Evolutionary conservation across 2,113 vertebrate genomes (phyloP).

Genomic region (Pterocles burchelli): DNA sequence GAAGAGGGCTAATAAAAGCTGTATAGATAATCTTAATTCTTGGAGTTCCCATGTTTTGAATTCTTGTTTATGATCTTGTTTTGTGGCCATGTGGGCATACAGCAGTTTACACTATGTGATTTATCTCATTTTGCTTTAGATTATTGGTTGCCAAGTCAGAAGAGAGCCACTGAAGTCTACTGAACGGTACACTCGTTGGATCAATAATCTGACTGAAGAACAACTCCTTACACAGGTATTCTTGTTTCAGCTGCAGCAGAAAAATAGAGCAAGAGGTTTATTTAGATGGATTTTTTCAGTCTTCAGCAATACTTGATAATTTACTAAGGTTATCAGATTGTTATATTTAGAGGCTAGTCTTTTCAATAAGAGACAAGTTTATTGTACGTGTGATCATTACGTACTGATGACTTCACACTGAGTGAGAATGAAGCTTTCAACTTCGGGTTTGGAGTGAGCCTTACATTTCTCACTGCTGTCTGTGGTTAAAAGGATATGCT

Average conservation of each 20-base stretch:
- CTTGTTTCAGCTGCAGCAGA: neutral
- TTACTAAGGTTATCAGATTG: neutral
- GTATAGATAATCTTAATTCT: neutral
- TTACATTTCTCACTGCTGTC: neutral
- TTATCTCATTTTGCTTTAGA: conserved; percentile 70
- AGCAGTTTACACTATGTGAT: neutral
- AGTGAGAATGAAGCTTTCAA: neutral
- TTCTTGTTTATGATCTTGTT: neutral
- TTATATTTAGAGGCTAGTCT: neutral
- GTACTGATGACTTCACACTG: neutral
- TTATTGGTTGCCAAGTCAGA: conserved; percentile 88
- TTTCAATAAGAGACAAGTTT: neutral
- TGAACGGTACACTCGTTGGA: conserved; percentile 93
- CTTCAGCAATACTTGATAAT: neutral
- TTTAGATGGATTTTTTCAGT: neutral
- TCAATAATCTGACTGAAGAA: conserved; percentile 84
- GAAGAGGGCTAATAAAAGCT: neutral
- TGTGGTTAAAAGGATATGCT: neutral
- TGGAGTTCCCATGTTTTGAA: neutral
- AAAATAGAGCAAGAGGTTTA: neutral
- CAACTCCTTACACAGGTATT: conserved; percentile 92
- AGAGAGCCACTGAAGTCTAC: conserved; percentile 87
- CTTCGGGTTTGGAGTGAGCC: neutral
- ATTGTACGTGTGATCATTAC: neutral
- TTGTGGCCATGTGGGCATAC: neutral